phyloP scores from a whole-genome alignment of 2,113 vertebrate genomes.

The Camarhynchus parvulus region DNA sequence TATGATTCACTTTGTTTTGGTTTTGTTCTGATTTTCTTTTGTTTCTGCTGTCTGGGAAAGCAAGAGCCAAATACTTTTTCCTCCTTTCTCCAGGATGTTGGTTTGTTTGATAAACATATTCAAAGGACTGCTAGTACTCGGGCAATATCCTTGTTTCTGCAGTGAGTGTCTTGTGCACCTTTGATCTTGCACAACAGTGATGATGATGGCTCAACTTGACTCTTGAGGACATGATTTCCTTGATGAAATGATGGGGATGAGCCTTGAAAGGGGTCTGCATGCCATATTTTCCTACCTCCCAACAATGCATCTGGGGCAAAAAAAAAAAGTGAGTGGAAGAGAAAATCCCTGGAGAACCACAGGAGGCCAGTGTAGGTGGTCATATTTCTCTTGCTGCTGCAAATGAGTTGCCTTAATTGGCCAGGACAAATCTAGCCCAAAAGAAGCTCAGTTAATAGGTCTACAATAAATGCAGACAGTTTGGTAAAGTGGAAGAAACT shows the following conservation, averaged over 20 bases:
- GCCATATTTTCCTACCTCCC: neutral
- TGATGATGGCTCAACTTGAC: neutral
- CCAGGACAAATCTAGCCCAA: neutral
- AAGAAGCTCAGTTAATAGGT: neutral
- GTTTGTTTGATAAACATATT: neutral
- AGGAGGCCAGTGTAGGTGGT: neutral
- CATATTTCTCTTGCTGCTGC: neutral
- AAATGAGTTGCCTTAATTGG: neutral
- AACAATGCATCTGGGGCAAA: neutral
- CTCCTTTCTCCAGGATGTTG: neutral
- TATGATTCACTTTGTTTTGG: neutral
- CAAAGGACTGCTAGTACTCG: neutral
- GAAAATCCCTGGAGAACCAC: neutral
- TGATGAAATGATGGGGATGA: neutral
- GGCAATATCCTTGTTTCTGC: neutral
- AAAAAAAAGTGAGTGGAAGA: neutral
- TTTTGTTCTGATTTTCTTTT: neutral
- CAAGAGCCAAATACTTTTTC: neutral
- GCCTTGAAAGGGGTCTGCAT: neutral
- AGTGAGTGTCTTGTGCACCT: neutral
- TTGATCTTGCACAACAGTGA: neutral
- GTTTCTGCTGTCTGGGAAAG: neutral
- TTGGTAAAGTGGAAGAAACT: neutral
- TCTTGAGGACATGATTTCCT: neutral
- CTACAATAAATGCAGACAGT: neutral